phyloP scores from a whole-genome alignment of 2,113 vertebrate species.

The Hemibagrus wyckioides region DNA sequence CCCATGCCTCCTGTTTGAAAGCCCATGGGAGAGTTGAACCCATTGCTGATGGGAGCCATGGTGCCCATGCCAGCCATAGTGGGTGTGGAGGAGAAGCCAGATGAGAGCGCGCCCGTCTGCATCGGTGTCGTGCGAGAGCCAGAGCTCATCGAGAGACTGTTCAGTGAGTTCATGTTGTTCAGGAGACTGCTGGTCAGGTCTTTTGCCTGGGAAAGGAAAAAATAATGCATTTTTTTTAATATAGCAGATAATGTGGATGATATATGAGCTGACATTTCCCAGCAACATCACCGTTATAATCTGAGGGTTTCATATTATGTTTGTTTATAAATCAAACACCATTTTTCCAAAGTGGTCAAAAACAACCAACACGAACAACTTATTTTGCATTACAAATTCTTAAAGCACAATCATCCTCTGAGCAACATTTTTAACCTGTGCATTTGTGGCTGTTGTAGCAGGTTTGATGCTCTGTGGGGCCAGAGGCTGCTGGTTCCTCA shows the following conservation, averaged over 20 bases:
- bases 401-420: neutral
- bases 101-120: conserved; percentile 67
- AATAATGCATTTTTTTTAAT: neutral
- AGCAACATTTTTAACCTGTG: conserved; percentile 29
- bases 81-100: conserved; percentile 74
- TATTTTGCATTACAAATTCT: no score
- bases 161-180: conserved; percentile 87
- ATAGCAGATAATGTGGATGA: neutral
- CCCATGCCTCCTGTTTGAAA: conserved; percentile 82
- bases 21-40: conserved; percentile 79
- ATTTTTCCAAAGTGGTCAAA: neutral
- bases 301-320: neutral
- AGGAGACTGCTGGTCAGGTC: conserved; percentile 92
- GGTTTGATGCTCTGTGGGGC: conserved; percentile 80
- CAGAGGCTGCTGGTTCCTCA: conserved; percentile 91
- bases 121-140: conserved; percentile 69
- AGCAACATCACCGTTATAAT: neutral
- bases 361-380: neutral
- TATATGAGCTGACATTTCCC: neutral
- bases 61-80: conserved; percentile 69
- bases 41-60: conserved; percentile 79
- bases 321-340: neutral
- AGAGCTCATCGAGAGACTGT: conserved; percentile 75
- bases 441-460: conserved; percentile 48
- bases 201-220: conserved; percentile 81